Percentiles rank a stretch among this genome's conserved stretches.
These are phyloP conservation scores for Crioceris asparagi DNA, from an alignment of 2,888 invertebrate species.

Conservation along the genomic window DNA sequence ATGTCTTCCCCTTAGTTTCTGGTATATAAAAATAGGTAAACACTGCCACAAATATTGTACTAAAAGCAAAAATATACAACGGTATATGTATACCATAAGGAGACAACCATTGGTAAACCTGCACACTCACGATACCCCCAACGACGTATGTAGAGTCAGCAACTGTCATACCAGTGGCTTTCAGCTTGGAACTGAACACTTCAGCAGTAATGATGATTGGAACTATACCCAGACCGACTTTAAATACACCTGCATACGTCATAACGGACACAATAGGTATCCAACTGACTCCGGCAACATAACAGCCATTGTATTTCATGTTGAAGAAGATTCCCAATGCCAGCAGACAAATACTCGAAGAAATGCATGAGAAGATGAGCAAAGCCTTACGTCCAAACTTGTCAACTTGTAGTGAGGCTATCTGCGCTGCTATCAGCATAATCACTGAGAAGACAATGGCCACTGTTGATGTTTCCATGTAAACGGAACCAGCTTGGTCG, in stretches of 20 bases:
- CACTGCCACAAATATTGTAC: conserved; percentile 19
- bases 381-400: conserved; percentile 33
- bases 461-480: conserved; percentile 27
- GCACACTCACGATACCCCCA: conserved; percentile 28
- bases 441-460: conserved; percentile 34
- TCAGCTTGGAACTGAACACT: conserved; percentile 35
- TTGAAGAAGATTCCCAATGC: conserved; percentile 33
- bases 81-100: conserved; percentile 30
- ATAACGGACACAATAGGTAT: conserved; percentile 34
- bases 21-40: conserved; percentile 39
- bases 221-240: conserved; percentile 34
- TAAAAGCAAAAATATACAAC: conserved; percentile 29
- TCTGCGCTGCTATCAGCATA: conserved; percentile 32
- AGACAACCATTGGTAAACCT: conserved; percentile 28
- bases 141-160: conserved; percentile 33
- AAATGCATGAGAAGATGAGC: conserved; percentile 28
- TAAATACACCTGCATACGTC: conserved; percentile 33
- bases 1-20: conserved; percentile 58
- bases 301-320: conserved; percentile 26
- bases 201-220: conserved; percentile 36
- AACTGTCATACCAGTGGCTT: conserved; percentile 35
- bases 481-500: conserved; percentile 30
- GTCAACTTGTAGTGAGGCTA: conserved; percentile 32
- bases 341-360: conserved; percentile 31
- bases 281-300: conserved; percentile 30